Evolutionary conservation across 2,888 invertebrate species (phyloP).

Genomic region (Resseliella maxima): DNA sequence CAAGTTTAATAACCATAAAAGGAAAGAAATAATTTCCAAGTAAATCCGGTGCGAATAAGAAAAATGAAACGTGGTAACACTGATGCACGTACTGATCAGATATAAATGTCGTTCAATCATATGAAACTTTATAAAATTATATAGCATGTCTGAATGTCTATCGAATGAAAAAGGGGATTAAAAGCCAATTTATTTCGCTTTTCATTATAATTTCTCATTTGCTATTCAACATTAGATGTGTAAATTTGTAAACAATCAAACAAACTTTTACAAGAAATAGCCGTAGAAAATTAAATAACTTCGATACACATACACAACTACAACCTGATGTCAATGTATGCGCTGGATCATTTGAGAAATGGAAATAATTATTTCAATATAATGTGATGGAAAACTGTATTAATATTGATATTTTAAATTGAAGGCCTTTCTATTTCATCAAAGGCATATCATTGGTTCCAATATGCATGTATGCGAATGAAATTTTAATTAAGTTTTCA

Average conservation of each 20-base stretch:
- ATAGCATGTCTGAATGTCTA: no score
- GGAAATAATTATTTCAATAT: no score
- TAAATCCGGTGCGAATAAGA: no score
- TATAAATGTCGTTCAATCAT: not conserved
- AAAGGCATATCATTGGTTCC: no score
- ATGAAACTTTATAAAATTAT: not conserved
- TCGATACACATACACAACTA: not conserved
- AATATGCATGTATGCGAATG: no score
- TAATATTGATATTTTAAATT: no score
- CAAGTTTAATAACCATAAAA: no score
- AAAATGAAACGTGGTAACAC: not conserved
- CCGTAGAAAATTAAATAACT: not conserved
- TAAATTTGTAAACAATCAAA: not conserved
- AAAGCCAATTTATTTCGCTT: not conserved
- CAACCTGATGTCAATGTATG: not conserved
- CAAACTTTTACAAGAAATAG: not conserved
- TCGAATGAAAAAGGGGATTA: not conserved
- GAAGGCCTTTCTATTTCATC: no score
- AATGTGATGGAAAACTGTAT: no score
- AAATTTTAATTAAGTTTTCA: slow-evolving; percentile 39
- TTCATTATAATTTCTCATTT: not conserved
- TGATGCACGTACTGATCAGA: not conserved
- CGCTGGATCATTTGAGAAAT: no score
- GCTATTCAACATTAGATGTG: not conserved
- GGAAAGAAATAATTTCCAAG: no score